These are phyloP conservation scores for Sphaerophoria taeniata DNA, from an alignment of 2,888 invertebrate genomes.

Conservation along the genomic window DNA sequence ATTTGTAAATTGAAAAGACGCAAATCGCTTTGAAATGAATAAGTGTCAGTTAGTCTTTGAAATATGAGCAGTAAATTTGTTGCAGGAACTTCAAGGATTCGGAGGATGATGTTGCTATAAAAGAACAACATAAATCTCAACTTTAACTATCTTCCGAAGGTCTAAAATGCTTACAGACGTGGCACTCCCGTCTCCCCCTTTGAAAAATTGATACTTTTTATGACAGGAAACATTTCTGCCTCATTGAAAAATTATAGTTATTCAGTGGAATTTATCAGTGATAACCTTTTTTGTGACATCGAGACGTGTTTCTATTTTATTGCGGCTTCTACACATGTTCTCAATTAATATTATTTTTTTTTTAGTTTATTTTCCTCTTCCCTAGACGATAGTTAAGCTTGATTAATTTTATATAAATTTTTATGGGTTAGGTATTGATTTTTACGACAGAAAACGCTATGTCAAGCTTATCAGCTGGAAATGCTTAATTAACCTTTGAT, in stretches of 20 bases:
- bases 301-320: background rate
- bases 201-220: no score
- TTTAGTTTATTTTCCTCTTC: background rate
- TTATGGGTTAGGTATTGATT: slow-evolving; percentile 13
- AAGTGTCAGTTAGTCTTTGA: slow-evolving; percentile 22
- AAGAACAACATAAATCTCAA: background rate
- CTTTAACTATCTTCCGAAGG: slow-evolving; percentile 2
- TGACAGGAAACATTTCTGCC: background rate
- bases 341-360: background rate
- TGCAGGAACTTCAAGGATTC: background rate
- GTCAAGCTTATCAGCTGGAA: background rate
- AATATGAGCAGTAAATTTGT: background rate
- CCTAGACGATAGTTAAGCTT: background rate
- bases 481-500: slow-evolving; percentile 27
- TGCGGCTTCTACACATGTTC: background rate
- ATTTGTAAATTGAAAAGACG: slow-evolving; percentile 58
- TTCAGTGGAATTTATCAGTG: background rate
- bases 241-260: background rate
- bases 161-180: no score
- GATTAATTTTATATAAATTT: slow-evolving; percentile 3
- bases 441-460: background rate
- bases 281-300: background rate
- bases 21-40: slow-evolving; percentile 41
- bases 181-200: no score
- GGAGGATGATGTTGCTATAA: background rate